Conservation (phyloP, 1,140 invertebrate genomes). For the Pectinophora gossypiella region DNA sequence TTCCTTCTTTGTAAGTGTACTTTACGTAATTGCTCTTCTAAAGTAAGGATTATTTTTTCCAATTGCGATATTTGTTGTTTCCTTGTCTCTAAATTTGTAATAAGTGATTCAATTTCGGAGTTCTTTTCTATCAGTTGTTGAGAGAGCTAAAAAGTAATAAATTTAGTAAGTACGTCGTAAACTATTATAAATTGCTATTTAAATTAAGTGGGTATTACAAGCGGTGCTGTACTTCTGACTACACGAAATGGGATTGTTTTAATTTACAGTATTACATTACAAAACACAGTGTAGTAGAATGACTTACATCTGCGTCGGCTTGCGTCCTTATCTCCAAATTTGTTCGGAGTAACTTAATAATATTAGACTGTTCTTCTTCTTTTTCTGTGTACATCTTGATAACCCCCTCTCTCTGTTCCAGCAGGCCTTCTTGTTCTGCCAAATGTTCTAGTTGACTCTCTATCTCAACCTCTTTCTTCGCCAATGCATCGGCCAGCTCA, state of each 20-base stretch:
- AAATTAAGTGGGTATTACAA: too few relatives aligned
- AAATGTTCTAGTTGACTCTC: constrained; percentile 25
- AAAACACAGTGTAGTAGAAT: too few relatives aligned
- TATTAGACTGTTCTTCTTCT: constrained; percentile 49
- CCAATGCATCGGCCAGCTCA: constrained; percentile 32
- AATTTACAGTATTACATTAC: too few relatives aligned
- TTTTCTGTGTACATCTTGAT: constrained; percentile 47
- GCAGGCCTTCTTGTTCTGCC: constrained; percentile 28
- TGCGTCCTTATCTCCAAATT: constrained; percentile 38
- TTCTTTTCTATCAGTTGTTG: constrained; percentile 46
- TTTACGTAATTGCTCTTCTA: constrained; percentile 48
- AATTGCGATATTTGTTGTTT: constrained; percentile 54
- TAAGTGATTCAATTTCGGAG: constrained; percentile 40
- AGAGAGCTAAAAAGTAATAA: constrained; percentile 32
- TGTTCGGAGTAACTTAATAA: constrained; percentile 41
- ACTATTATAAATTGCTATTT: too few relatives aligned
- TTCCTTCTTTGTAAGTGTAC: constrained; percentile 33
- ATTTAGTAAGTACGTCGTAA: too few relatives aligned
- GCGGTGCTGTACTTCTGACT: too few relatives aligned
- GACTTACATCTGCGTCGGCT: constrained; percentile 36
- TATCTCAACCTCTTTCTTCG: constrained; percentile 40
- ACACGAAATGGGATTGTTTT: too few relatives aligned
- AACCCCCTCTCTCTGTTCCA: constrained; percentile 38
- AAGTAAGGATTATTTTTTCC: constrained; percentile 53
- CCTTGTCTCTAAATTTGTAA: constrained; percentile 40